A percentile compares a stretch with the other conserved stretches of the same genome.
phyloP scores from a whole-genome alignment of 2,113 vertebrate genomes.

The Opisthocomus hoazin region DNA sequence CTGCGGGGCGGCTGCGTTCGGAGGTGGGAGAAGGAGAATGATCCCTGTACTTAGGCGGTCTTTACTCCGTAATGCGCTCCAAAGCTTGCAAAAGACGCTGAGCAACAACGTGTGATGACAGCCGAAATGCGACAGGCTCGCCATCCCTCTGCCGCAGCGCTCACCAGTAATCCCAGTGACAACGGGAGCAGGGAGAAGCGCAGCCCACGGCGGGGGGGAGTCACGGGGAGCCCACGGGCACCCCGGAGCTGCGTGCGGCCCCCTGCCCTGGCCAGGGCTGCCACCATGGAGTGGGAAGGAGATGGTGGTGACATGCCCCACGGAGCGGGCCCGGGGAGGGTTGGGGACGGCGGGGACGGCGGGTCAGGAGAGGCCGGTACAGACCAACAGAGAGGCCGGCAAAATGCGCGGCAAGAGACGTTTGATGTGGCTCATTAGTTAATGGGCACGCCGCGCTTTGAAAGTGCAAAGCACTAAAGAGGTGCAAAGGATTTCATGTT shows the following conservation, averaged over 20 bases:
- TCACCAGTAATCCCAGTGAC: background rate
- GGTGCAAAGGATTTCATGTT: conserved; percentile 6
- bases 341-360: background rate
- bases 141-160: background rate
- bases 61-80: background rate
- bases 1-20: background rate
- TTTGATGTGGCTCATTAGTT: conserved; percentile 28
- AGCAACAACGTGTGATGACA: conserved; percentile 6
- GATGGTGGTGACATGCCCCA: background rate
- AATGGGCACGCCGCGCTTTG: background rate
- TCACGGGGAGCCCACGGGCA: accelerated
- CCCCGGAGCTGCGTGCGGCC: background rate
- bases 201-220: background rate
- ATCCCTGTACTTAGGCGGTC: conserved; percentile 35
- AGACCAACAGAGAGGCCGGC: background rate
- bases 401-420: accelerated
- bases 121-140: background rate
- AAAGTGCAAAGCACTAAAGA: conserved; percentile 20
- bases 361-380: background rate
- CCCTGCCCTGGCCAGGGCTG: background rate
- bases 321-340: background rate
- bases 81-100: conserved; percentile 1
- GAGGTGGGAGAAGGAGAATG: conserved; percentile 36
- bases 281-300: background rate
- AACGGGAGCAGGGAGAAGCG: background rate